Evolutionary conservation across 2,113 vertebrate genomes (phyloP), one percentile per base, ranked within the genome.

Genomic region (Trinectes maculatus): DNA sequence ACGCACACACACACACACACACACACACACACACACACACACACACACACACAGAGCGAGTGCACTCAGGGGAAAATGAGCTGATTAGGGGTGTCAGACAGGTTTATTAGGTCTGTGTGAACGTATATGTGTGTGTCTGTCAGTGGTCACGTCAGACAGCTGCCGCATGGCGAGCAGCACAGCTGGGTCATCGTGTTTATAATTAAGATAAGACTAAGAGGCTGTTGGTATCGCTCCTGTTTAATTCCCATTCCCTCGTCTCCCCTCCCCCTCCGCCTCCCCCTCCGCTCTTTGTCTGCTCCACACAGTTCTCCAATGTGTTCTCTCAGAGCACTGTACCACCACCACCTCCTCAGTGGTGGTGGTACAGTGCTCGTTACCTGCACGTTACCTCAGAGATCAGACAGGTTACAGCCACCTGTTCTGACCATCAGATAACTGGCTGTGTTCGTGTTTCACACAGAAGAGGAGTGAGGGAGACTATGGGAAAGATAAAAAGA

Each of bases 101-200:
- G 80, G 73, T 87, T 89, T 88, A 87, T 86, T 82, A 85, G 73
- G 72, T 72, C 62, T 55, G 74, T 72, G 58, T 0, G 36, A n/a
- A n/a, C n/a, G n/a, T 24, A 33, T 44, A 65, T 60, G 33, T 59
- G 48, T 25, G 26, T 39, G 56, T 62, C 46, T 65, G 48, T 74
- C 48, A 57, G 33, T 54, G 65, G 59, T 55, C 75, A 58, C 2
- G 16, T 47, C 56, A 57, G 79, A 39, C 49, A 49, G 25, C 31
- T 13, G 47, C 34, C 33, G 42, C 60, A 44, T 18, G 26, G 55
- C 18, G 68, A 53, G 71, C 49, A 44, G 59, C 71, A 67, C 82
- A 85, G 72, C 76, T 79, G 76, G 86, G 80, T 88, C 84, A 79
- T 85, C 73, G 22, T 82, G 72, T 79, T 85, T 83, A 84, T 82